A percentile compares a stretch with the other conserved stretches of the same genome.
Evolutionary conservation across 2,797 vertebrate genomes (phyloP).

Genomic region (Ara ararauna): DNA sequence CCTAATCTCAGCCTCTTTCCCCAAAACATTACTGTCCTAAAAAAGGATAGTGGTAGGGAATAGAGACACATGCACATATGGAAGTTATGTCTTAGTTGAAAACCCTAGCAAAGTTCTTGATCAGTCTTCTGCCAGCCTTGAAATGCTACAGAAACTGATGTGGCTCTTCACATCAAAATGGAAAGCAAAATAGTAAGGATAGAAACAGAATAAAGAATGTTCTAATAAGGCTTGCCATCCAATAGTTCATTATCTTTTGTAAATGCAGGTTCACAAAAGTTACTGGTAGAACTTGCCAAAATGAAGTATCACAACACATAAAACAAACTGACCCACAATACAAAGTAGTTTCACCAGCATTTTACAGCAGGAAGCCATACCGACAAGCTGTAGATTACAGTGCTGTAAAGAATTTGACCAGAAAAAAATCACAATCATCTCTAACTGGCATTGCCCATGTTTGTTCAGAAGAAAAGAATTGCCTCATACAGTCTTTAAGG

Average conservation of each 20-base stretch:
- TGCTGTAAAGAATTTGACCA: not conserved
- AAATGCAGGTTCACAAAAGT: not conserved
- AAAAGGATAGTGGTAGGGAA: not conserved
- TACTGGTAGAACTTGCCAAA: not conserved
- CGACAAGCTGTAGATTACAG: not conserved
- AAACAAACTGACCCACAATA: not conserved
- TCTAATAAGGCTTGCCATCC: not conserved
- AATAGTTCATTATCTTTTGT: not conserved
- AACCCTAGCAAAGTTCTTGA: not conserved
- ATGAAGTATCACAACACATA: not conserved
- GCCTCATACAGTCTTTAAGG: not conserved
- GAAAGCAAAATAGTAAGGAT: not conserved
- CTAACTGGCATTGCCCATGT: not conserved
- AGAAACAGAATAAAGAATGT: not conserved
- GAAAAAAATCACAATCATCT: not conserved
- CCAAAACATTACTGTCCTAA: not conserved
- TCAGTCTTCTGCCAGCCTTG: not conserved
- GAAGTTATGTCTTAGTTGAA: not conserved
- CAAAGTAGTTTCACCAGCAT: not conserved
- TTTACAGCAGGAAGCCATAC: not conserved
- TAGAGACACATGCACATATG: fast-evolving
- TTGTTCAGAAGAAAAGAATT: not conserved
- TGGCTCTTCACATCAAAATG: not conserved
- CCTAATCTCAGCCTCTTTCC: not conserved
- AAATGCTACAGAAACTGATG: not conserved